Evolutionary conservation across 2,113 vertebrate species (phyloP), one percentile per base, ranked within the genome.

Genomic region (Manacus vitellinus): DNA sequence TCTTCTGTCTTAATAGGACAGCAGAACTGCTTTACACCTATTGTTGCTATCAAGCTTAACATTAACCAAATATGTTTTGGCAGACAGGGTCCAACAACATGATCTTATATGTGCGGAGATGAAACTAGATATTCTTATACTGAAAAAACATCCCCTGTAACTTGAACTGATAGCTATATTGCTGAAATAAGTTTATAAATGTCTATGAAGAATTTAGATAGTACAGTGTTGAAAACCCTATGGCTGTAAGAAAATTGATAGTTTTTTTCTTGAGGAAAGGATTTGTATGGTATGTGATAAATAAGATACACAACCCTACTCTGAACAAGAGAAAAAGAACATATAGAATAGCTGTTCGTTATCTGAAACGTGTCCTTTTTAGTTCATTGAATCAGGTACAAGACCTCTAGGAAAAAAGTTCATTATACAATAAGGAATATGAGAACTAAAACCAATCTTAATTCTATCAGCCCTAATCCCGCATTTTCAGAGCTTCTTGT

Each of bases 11-110:
- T 21, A 47, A 17, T 47, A 51, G 73, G 23, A 55, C 2, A 43
- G 21, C 24, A 19, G 35, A 91, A 72, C n/a, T 92, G 8, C 17
- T 92, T 94, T 51, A 89, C 6, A 75, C 1, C 3, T 12, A 39
- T 19, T 59, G 19, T 61, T 83, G 68, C 7, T 43, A 59, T 63
- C n/a, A 70, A 85, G 4, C 19, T 35, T 58, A 51, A 56, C 44
- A 6, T 63, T 85, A 70, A 66, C 41, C 25, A 76, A 54, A 41
- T 25, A 18, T 8, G 4, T 71, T 87, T 85, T 62, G 65, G 17
- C n/a, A 83, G 16, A 22, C 0, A 8, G 23, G 9, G 41, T 4
- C 24, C 46, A 33, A 30, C 3, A 5, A 35, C 7, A 28, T 5
- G 19, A 39, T 59, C 52, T 85, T 14, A 5, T 33, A 6, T 31